Evolutionary conservation across 2,888 invertebrate genomes (phyloP).

Genomic region (Apocheima hispidaria): DNA sequence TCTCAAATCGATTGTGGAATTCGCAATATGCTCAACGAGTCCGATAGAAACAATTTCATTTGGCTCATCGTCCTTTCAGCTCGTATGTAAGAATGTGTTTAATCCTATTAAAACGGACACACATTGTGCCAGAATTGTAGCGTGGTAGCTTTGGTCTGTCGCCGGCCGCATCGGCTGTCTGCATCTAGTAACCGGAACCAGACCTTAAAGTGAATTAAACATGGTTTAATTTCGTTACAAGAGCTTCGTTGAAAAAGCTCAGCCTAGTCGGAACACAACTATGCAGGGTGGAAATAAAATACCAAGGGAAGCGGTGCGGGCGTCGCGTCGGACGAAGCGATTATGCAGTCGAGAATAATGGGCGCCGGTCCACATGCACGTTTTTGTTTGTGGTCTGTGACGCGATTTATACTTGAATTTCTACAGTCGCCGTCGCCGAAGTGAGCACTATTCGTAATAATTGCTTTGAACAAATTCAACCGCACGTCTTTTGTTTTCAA

Average conservation of each 20-base stretch:
- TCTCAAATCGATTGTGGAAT: constrained; percentile 47
- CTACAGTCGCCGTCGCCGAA: constrained; percentile 83
- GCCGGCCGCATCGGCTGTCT: constrained; percentile 74
- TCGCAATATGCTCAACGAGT: constrained; percentile 60
- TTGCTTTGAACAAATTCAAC: constrained; percentile 81
- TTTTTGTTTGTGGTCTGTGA: constrained; percentile 86
- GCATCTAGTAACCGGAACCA: constrained; percentile 78
- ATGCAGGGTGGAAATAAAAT: constrained; percentile 84
- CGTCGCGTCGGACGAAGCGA: constrained; percentile 86
- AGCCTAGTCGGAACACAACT: constrained; percentile 82
- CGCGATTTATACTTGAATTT: constrained; percentile 85
- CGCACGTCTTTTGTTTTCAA: constrained; percentile 69
- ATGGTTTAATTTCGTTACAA: constrained; percentile 83
- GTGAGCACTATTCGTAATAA: constrained; percentile 85
- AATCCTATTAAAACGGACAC: constrained; percentile 84
- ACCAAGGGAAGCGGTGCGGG: constrained; percentile 85
- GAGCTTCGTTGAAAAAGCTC: constrained; percentile 73
- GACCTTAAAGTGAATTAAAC: constrained; percentile 84
- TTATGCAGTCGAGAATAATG: constrained; percentile 87
- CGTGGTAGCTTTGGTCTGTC: constrained; percentile 83
- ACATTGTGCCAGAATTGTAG: constrained; percentile 82
- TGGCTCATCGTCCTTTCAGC: constrained; percentile 73
- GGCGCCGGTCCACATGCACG: constrained; percentile 85
- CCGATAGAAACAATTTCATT: constrained; percentile 75
- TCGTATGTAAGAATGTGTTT: constrained; percentile 83